Conservation (phyloP, 2,797 vertebrate genomes). For the Anguilla anguilla region DNA sequence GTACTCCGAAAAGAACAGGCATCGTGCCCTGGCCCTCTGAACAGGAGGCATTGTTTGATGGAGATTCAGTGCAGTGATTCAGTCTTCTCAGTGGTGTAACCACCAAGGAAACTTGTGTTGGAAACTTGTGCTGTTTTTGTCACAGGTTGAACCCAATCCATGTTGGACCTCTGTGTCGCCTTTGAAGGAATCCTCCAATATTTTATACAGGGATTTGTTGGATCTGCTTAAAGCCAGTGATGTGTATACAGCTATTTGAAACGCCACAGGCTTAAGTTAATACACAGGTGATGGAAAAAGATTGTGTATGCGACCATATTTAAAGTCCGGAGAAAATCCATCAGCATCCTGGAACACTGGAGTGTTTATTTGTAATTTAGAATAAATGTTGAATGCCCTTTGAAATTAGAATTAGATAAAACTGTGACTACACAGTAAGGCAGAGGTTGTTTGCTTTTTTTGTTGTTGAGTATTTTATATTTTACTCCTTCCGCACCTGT, state of each 20-base stretch:
- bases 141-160: not conserved
- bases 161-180: not conserved
- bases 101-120: too few species aligned
- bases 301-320: not conserved
- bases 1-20: too few species aligned
- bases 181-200: not conserved
- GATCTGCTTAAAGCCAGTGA: not conserved
- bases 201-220: not conserved
- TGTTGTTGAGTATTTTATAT: not conserved
- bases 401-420: not conserved
- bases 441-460: too few species aligned
- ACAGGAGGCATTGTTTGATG: too few species aligned
- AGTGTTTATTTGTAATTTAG: not conserved
- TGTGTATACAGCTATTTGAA: not conserved
- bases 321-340: not conserved
- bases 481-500: not conserved
- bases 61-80: too few species aligned
- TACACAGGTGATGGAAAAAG: not conserved
- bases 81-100: too few species aligned
- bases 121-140: not conserved
- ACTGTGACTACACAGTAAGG: too few species aligned
- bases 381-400: not conserved
- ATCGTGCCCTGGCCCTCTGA: too few species aligned
- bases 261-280: not conserved
- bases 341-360: not conserved